A percentile compares a stretch with the other conserved stretches of the same genome.
phyloP scores from a whole-genome alignment of 2,113 vertebrate species.

The Seriola rivoliana region DNA sequence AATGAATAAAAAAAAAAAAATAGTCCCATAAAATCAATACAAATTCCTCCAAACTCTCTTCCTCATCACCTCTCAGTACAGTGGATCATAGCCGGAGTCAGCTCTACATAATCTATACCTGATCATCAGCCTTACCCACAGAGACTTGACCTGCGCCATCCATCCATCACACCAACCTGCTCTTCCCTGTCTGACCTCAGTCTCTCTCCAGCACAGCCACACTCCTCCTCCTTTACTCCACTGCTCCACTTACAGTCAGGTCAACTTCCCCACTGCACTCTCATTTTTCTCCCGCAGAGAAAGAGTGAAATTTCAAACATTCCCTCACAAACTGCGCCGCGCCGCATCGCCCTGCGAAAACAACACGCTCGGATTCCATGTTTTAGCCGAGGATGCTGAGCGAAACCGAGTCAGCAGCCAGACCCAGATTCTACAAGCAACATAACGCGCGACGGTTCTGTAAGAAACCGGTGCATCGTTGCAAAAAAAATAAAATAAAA shows the following conservation, averaged over 20 bases:
- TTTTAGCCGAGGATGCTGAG: background rate
- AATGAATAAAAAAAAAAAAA: background rate
- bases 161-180: constrained; percentile 60
- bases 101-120: constrained; percentile 62
- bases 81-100: constrained; percentile 61
- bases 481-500: background rate
- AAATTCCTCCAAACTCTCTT: background rate
- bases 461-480: background rate
- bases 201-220: background rate
- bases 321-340: background rate
- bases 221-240: background rate
- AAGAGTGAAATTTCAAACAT: background rate
- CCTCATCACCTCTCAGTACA: constrained; percentile 19
- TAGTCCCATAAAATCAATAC: background rate
- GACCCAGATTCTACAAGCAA: background rate
- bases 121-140: constrained; percentile 62
- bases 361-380: background rate
- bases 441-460: constrained; percentile 46
- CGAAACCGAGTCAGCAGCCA: constrained; percentile 33
- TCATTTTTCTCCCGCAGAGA: background rate
- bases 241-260: constrained; percentile 20
- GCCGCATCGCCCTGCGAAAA: background rate
- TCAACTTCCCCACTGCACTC: constrained; percentile 9
- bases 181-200: constrained; percentile 50
- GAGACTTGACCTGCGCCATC: constrained; percentile 66